Conservation (phyloP, 2,888 invertebrate species). For the Parnassius smintheus region DNA sequence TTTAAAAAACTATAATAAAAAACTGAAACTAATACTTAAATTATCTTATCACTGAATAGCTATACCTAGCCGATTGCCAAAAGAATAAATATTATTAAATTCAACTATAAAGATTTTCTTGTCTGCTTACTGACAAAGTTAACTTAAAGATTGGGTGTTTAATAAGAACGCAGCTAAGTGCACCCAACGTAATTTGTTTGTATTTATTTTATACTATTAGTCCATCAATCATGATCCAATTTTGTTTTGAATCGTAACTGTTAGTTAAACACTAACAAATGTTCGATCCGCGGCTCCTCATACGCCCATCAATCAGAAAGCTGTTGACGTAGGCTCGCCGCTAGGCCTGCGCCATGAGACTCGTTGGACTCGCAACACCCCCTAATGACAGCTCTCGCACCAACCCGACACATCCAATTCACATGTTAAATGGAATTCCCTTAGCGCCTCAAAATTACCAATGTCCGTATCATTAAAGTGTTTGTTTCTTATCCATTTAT, state of each 20-base stretch:
- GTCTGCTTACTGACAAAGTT: too few relatives aligned
- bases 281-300: constrained; percentile 53
- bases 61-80: too few relatives aligned
- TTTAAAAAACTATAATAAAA: too few relatives aligned
- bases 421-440: constrained; percentile 79
- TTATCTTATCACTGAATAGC: too few relatives aligned
- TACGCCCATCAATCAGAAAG: constrained; percentile 69
- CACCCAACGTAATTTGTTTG: constrained; percentile 31
- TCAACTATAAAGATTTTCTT: too few relatives aligned
- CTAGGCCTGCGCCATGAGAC: constrained; percentile 38
- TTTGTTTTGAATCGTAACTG: constrained; percentile 74
- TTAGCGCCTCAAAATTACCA: constrained; percentile 73
- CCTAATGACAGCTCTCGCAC: constrained; percentile 65
- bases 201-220: constrained; percentile 79
- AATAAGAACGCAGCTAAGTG: too few relatives aligned
- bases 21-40: too few relatives aligned
- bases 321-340: constrained; percentile 47
- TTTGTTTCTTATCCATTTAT: constrained; percentile 77
- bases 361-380: constrained; percentile 44
- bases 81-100: too few relatives aligned
- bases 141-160: too few relatives aligned
- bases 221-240: constrained; percentile 78
- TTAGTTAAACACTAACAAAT: constrained; percentile 77
- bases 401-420: constrained; percentile 73
- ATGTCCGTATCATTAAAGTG: constrained; percentile 71